Conservation (phyloP, 2,113 vertebrate genomes). For the Fulmarus glacialis region DNA sequence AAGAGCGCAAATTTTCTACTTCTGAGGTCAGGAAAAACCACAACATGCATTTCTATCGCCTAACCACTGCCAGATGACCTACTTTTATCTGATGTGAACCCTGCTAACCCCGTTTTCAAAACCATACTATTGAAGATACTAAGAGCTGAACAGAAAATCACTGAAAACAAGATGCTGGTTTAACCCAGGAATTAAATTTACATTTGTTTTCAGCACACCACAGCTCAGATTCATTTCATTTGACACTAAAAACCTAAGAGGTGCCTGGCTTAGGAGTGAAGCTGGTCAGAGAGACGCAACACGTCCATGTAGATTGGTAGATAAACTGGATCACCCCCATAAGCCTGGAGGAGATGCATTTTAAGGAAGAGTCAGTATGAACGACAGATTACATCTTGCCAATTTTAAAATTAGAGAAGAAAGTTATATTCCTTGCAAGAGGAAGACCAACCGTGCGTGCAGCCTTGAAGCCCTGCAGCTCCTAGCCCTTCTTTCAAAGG, state of each 20-base stretch:
- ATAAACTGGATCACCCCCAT: not conserved
- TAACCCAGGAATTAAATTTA: not conserved
- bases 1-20: not conserved
- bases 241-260: not conserved
- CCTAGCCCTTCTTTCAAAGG: not conserved
- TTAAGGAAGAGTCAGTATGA: not conserved
- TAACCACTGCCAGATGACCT: not conserved
- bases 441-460: rapidly evolving
- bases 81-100: not conserved
- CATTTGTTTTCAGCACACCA: not conserved
- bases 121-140: not conserved
- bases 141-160: not conserved
- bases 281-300: not conserved
- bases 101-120: not conserved
- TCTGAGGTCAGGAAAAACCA: conserved; percentile 33
- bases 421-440: not conserved
- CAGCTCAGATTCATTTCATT: not conserved
- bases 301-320: rapidly evolving
- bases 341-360: not conserved
- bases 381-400: not conserved
- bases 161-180: not conserved
- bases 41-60: not conserved
- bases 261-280: not conserved
- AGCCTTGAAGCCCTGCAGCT: not conserved
- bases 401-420: not conserved